Evolutionary conservation across 2,113 vertebrate genomes (phyloP).

Genomic region (Protobothrops mucrosquamatus): DNA sequence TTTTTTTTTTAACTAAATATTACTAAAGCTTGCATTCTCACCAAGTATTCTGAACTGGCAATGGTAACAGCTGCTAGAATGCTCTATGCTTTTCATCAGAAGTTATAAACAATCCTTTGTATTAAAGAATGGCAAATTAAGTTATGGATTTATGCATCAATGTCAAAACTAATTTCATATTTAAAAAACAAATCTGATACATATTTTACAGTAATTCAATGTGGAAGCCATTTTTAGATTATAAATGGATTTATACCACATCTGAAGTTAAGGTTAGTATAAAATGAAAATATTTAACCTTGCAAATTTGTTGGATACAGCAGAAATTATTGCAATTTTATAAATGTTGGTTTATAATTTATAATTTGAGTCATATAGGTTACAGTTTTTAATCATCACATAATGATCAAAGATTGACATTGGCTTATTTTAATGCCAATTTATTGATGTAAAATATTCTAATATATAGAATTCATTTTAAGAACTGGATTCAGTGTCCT

Average conservation of each 20-base stretch:
- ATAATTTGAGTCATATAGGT: neutral
- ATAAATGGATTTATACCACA: neutral
- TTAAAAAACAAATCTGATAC: neutral
- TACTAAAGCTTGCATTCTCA: neutral
- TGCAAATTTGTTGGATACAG: neutral
- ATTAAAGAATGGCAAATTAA: neutral
- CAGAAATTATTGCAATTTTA: neutral
- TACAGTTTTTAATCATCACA: neutral
- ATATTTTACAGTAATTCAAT: neutral
- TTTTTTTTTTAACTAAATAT: neutral
- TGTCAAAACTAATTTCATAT: neutral
- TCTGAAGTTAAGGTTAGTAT: neutral
- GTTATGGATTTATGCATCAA: neutral
- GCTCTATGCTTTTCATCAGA: neutral
- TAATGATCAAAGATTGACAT: neutral
- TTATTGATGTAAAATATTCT: neutral
- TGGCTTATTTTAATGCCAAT: neutral
- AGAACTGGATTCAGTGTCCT: neutral
- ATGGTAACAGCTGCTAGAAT: neutral
- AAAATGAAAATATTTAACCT: neutral
- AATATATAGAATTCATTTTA: neutral
- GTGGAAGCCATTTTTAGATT: neutral
- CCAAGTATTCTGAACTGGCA: neutral
- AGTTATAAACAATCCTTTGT: neutral
- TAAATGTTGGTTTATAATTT: neutral